Evolutionary conservation across 2,888 invertebrate genomes (phyloP), one percentile per base, ranked within the genome.

Genomic region (Hydropsyche betteni): DNA sequence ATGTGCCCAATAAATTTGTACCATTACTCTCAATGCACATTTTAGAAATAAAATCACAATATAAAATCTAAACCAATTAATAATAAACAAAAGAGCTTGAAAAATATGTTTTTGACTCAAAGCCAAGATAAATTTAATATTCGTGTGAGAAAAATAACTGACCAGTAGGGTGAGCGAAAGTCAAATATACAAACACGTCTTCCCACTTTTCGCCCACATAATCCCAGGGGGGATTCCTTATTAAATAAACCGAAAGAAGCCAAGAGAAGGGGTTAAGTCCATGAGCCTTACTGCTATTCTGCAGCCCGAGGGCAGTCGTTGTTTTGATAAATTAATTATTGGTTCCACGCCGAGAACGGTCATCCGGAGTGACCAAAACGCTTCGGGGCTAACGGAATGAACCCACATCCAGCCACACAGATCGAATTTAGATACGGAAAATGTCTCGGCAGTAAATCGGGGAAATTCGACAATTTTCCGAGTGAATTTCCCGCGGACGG

Each of bases 321-420:
- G 75, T 75, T 75, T 75, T 75, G 75, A 74, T 76, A 76, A 76
- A 76, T 76, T 76, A 76, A 76, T 76, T 74, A 74, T 69, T 51
- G 50, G 38, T 36, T 16, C 55, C 68, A 5, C 68, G 51, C n/a
- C 76, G 70, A 51, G 52, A 68, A 55, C 16, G 76, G 73, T 34
- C 74, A 58, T 5, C 38, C 61, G 33, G 58, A 64, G 61, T 76
- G 70, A 70, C 74, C 74, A 74, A 74, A 76, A 50, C 4, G 70
- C 76, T 34, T 53, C 33, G 44, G 38, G 69, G 74, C 24, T 0
- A 55, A 12, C n/a, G 55, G 55, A 55, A 55, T 3, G 3, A 8
- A 55, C 55, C 55, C n/a, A 14, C 55, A 55, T 36, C 64, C 24
- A 24, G 24, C 64, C 64, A 1, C 36, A 36, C 3, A 64, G 64